phyloP scores from a whole-genome alignment of 2,113 vertebrate species.

The Polyodon spathula region DNA sequence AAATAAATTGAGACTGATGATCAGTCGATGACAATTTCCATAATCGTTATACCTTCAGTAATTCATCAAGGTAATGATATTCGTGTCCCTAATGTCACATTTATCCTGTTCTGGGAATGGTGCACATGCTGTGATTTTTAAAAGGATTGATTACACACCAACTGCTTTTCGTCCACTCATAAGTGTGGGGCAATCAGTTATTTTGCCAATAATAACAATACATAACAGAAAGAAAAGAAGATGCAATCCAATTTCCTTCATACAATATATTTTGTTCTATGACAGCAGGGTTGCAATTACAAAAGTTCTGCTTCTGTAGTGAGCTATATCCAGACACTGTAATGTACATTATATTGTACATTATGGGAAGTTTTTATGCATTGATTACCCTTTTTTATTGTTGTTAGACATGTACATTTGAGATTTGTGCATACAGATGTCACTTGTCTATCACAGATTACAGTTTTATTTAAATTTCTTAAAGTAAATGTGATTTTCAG shows the following conservation, averaged over 20 bases:
- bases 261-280: slow-evolving; percentile 43
- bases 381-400: no score
- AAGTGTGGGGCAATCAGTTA: slow-evolving; percentile 53
- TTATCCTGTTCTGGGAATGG: slow-evolving; percentile 59
- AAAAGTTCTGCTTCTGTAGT: slow-evolving; percentile 23
- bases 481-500: no score
- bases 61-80: slow-evolving; percentile 83
- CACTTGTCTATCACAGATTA: slow-evolving; percentile 2
- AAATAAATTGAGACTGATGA: slow-evolving; percentile 79
- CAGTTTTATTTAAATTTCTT: not conserved
- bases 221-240: slow-evolving; percentile 38
- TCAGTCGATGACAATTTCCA: slow-evolving; percentile 76
- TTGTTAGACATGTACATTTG: no score
- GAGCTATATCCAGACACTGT: not conserved
- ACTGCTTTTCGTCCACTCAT: slow-evolving; percentile 49
- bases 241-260: slow-evolving; percentile 51
- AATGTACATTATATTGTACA: no score
- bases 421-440: no score
- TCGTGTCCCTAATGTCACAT: slow-evolving; percentile 70
- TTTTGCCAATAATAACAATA: slow-evolving; percentile 60
- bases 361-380: no score
- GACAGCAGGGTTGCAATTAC: slow-evolving; percentile 45
- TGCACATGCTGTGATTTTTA: slow-evolving; percentile 52
- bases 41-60: slow-evolving; percentile 73
- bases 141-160: slow-evolving; percentile 65